Conservation (phyloP, 2,113 vertebrate species). For the Indri indri region DNA sequence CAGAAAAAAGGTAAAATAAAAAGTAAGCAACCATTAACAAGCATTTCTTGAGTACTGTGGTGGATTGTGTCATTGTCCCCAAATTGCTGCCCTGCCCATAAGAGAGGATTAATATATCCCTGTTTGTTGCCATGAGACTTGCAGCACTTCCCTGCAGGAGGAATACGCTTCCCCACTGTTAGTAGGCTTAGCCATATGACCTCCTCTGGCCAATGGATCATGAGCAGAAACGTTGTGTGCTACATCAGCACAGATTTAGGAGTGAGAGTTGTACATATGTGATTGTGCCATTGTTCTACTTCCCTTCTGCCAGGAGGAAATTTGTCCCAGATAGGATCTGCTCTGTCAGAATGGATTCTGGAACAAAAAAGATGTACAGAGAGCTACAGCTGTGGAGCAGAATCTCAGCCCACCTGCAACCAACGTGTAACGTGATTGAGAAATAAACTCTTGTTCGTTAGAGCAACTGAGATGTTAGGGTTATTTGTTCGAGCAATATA, state of each 20-base stretch:
- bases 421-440: background rate
- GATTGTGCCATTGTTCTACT: background rate
- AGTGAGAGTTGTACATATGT: background rate
- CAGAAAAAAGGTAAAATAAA: background rate
- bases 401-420: background rate
- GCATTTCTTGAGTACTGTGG: background rate
- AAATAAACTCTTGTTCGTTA: background rate
- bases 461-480: background rate
- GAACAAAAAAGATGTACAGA: background rate
- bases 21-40: background rate
- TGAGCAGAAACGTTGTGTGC: background rate
- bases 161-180: fast-evolving
- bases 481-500: background rate
- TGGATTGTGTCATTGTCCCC: background rate
- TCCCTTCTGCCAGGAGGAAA: background rate
- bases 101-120: background rate
- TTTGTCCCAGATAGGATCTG: background rate
- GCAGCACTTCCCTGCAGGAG: background rate
- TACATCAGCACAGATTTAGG: background rate
- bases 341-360: background rate
- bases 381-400: background rate
- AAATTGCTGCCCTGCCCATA: background rate
- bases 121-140: background rate
- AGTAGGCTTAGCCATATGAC: background rate
- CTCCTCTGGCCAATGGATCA: background rate